Conservation (phyloP, 2,797 vertebrate species). For the Peromyscus eremicus region DNA sequence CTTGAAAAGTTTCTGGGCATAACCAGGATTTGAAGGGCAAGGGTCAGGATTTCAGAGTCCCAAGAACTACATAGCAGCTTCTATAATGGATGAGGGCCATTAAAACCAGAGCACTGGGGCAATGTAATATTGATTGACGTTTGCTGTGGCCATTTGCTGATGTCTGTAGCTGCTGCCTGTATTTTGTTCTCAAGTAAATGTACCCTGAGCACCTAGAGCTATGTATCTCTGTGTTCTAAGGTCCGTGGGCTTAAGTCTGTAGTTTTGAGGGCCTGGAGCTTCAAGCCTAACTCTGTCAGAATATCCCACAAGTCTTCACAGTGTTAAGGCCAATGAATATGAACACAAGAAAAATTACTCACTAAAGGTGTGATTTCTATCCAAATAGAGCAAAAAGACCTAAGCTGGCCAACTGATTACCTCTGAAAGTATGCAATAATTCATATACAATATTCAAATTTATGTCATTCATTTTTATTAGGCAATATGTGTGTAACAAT, state of each 20-base stretch:
- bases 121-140: too few species aligned
- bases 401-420: neutral
- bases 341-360: neutral
- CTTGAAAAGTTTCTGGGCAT: neutral
- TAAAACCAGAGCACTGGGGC: neutral
- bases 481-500: neutral
- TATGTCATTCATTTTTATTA: slow-evolving; percentile 1
- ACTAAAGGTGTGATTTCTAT: neutral
- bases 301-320: neutral
- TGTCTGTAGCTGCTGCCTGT: neutral
- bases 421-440: neutral
- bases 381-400: neutral
- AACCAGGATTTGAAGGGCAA: neutral
- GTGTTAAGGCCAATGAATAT: neutral
- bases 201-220: neutral
- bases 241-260: neutral
- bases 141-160: neutral
- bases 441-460: neutral
- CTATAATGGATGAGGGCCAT: neutral
- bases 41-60: neutral
- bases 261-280: neutral
- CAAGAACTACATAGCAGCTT: neutral
- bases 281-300: neutral
- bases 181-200: neutral
- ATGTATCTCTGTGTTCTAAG: neutral